These are phyloP conservation scores for Arctia plantaginis DNA, from an alignment of 2,888 invertebrate genomes.

Conservation along the genomic window DNA sequence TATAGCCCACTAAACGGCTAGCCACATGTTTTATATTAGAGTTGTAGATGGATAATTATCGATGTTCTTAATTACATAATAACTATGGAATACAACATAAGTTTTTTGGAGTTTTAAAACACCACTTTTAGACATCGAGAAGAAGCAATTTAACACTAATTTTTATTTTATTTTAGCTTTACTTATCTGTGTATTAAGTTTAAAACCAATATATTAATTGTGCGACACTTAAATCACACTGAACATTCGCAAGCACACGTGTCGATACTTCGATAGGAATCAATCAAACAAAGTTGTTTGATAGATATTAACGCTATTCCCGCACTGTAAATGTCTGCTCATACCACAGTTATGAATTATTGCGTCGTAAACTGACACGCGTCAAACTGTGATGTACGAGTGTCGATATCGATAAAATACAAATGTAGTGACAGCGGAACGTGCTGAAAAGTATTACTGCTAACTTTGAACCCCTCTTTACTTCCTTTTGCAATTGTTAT, in stretches of 20 bases:
- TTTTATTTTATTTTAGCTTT: no score
- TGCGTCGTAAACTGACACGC: conserved; percentile 70
- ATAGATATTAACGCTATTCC: conserved; percentile 67
- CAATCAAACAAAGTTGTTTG: conserved; percentile 65
- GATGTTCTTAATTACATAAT: neutral
- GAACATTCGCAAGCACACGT: conserved; percentile 50
- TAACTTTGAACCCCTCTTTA: neutral
- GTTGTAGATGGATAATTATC: neutral
- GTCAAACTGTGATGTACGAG: conserved; percentile 60
- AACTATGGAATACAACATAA: neutral
- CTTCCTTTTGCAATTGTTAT: neutral
- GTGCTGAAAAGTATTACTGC: neutral
- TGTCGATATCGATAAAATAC: conserved; percentile 47
- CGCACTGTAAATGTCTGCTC: conserved; percentile 73
- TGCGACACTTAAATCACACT: neutral
- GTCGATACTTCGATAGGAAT: conserved; percentile 55
- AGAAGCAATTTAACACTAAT: no score
- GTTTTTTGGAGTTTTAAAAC: no score
- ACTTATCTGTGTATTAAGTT: no score
- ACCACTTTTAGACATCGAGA: neutral
- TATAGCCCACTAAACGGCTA: conserved; percentile 25
- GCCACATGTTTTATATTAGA: neutral
- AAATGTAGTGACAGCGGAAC: neutral
- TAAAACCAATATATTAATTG: neutral
- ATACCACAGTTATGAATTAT: conserved; percentile 75